A percentile compares a stretch with the other conserved stretches of the same genome.
Evolutionary conservation across 2,797 vertebrate species (phyloP).

Genomic region (Sitta carolinensis): DNA sequence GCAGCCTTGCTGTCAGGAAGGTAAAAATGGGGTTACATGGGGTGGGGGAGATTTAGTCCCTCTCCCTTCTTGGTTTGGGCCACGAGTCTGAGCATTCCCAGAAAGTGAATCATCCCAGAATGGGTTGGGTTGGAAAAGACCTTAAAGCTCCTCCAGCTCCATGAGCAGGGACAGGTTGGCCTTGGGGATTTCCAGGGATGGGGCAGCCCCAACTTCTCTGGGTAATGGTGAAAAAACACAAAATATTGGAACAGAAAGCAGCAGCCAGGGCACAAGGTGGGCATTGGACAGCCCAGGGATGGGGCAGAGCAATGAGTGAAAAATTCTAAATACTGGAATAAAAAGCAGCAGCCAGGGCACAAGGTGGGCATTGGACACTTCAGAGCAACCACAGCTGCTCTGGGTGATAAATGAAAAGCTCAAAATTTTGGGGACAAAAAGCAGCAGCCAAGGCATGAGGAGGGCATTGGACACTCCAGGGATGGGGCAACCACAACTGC

Average conservation of each 20-base stretch:
- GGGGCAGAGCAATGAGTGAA: too few species aligned
- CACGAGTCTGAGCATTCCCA: background rate
- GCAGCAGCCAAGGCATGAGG: too few species aligned
- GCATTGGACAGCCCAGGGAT: too few species aligned
- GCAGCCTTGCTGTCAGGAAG: background rate
- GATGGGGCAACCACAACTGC: too few species aligned
- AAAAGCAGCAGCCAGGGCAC: too few species aligned
- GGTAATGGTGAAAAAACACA: rapidly evolving
- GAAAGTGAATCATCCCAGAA: background rate
- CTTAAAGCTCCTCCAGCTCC: background rate
- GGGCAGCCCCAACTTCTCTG: background rate
- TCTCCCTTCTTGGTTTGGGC: background rate
- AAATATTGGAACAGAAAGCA: background rate
- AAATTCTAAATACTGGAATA: too few species aligned
- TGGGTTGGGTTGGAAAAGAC: background rate
- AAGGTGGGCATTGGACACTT: too few species aligned
- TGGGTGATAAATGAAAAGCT: too few species aligned
- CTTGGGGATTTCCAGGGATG: background rate
- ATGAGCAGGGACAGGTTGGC: background rate
- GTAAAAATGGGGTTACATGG: background rate
- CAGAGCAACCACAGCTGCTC: too few species aligned
- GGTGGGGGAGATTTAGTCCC: background rate
- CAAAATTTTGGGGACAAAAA: too few species aligned
- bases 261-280: too few species aligned
- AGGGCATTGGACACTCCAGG: too few species aligned